These are phyloP conservation scores for Aythya baeri DNA, from an alignment of 2,113 vertebrate species.

Conservation along the genomic window DNA sequence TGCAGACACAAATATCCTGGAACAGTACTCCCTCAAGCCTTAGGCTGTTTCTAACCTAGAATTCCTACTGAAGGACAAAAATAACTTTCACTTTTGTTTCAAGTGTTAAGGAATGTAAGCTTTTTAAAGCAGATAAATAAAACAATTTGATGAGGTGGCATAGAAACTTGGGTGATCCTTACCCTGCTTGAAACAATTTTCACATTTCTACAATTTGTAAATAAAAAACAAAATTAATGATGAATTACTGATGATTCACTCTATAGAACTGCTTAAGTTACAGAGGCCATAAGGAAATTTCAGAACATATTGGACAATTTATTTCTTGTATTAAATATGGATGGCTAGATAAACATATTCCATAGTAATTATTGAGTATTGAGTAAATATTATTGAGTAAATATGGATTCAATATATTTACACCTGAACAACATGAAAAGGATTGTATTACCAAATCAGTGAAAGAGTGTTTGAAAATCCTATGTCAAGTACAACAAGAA, in stretches of 20 bases:
- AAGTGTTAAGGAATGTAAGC: background rate
- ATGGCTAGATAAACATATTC: background rate
- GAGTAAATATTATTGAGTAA: background rate
- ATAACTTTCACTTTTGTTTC: background rate
- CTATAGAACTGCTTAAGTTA: background rate
- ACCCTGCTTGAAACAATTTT: background rate
- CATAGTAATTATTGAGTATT: background rate
- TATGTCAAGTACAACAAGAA: background rate
- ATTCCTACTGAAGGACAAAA: conserved; percentile 18
- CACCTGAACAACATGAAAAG: background rate
- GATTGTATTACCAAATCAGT: background rate
- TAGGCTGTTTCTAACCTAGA: background rate
- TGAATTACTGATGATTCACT: background rate
- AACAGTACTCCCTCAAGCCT: background rate
- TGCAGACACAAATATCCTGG: background rate
- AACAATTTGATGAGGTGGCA: background rate
- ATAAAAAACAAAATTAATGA: background rate
- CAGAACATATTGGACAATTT: background rate
- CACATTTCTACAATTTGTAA: background rate
- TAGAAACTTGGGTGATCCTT: background rate
- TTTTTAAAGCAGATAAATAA: background rate
- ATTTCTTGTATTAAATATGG: background rate
- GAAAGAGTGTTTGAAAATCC: background rate
- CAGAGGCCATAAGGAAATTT: background rate
- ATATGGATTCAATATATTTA: background rate